phyloP scores from a whole-genome alignment of 2,797 vertebrate species.

The Mycteria americana region DNA sequence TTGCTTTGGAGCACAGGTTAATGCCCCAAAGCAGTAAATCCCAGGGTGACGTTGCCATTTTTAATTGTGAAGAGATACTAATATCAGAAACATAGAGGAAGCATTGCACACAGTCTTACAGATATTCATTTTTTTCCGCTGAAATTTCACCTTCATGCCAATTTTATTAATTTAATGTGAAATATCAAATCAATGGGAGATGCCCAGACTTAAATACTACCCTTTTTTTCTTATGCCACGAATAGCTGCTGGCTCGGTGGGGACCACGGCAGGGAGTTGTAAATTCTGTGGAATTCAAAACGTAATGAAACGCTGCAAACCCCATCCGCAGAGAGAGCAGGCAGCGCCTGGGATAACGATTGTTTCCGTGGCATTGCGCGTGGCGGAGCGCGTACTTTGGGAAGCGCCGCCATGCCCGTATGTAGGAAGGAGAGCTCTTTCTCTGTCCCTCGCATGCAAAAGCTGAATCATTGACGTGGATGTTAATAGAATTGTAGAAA shows the following conservation, averaged over 20 bases:
- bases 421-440: not conserved
- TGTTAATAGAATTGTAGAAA: not conserved
- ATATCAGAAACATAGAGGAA: not conserved
- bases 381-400: not conserved
- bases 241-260: not conserved
- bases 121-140: not conserved
- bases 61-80: not conserved
- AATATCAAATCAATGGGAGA: not conserved
- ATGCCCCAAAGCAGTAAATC: not conserved
- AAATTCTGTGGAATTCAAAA: not conserved
- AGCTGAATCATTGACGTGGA: not conserved
- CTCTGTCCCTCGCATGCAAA: not conserved
- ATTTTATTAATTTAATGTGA: not conserved
- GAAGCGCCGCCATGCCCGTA: not conserved
- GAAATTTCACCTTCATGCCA: not conserved
- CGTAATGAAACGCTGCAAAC: not conserved
- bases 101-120: not conserved
- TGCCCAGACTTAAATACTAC: not conserved
- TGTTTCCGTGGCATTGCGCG: not conserved
- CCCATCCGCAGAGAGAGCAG: not conserved
- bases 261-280: not conserved
- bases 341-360: not conserved
- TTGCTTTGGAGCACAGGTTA: not conserved
- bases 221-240: not conserved
- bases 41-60: not conserved